Percentiles rank a stretch among this genome's conserved stretches.
These are phyloP conservation scores for Ylistrum balloti DNA, from an alignment of 1,140 invertebrate species.

Conservation along the genomic window DNA sequence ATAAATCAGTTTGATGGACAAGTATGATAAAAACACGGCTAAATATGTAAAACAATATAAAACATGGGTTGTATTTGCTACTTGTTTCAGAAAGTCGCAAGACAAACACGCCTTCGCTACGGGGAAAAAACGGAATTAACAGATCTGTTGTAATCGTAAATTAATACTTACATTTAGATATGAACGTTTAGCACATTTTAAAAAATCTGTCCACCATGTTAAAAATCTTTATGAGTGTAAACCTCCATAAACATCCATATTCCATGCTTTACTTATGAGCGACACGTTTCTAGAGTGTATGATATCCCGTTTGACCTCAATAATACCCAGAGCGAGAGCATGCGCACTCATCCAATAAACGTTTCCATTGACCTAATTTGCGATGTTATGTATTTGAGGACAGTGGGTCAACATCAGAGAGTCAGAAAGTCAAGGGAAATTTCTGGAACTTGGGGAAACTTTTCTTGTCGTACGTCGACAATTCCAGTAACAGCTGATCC, in stretches of 20 bases:
- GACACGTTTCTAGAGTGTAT: slow-evolving; percentile 6
- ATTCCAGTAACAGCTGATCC: no score
- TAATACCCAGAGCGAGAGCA: background rate
- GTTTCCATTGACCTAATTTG: background rate
- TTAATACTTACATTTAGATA: background rate
- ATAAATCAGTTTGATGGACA: background rate
- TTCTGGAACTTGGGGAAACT: no score
- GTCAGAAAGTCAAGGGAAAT: no score
- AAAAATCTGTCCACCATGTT: background rate
- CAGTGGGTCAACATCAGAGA: background rate
- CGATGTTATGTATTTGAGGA: background rate
- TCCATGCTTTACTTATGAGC: background rate
- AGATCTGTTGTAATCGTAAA: background rate
- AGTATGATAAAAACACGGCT: background rate
- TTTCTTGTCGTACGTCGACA: no score
- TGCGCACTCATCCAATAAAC: background rate
- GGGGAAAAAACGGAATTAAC: background rate
- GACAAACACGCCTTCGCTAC: slow-evolving; percentile 29
- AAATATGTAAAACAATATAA: background rate
- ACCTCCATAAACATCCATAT: background rate
- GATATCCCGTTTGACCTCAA: background rate
- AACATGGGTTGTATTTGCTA: background rate
- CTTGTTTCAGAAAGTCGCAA: background rate
- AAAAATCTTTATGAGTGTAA: background rate
- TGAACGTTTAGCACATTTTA: background rate